Evolutionary conservation across 2,888 invertebrate species (phyloP).

Genomic region (Megaustenia siamemsis): DNA sequence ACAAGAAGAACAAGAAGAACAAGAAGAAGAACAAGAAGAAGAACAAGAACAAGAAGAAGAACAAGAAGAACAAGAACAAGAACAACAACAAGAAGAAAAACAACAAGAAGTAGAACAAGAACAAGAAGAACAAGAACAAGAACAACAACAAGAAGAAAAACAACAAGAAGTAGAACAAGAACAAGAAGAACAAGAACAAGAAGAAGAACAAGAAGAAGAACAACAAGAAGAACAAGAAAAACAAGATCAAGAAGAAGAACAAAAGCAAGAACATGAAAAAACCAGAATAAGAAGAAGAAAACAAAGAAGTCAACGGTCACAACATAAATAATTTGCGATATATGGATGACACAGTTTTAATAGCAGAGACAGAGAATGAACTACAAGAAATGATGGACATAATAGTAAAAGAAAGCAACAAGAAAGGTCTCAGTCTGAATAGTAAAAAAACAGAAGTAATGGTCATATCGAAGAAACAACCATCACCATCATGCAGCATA

Average conservation of each 20-base stretch:
- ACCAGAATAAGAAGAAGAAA: conserved; percentile 3
- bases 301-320: neutral
- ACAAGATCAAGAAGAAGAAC: neutral
- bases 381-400: too few species aligned
- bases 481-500: too few species aligned
- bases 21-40: neutral
- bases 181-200: neutral
- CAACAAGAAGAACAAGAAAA: neutral
- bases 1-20: neutral
- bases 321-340: neutral
- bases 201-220: conserved; percentile 14
- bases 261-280: conserved; percentile 24
- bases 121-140: neutral
- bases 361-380: too few species aligned
- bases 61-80: neutral
- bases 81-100: neutral
- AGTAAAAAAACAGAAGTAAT: too few species aligned
- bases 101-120: conserved; percentile 16
- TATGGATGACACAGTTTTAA: too few species aligned
- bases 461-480: too few species aligned
- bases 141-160: neutral
- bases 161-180: neutral
- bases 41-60: neutral
- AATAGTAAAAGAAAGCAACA: too few species aligned
- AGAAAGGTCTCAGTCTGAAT: too few species aligned